Base-by-base conservation (phyloP, 1,140 invertebrate genomes). In the Drosophila truncata region DNA sequence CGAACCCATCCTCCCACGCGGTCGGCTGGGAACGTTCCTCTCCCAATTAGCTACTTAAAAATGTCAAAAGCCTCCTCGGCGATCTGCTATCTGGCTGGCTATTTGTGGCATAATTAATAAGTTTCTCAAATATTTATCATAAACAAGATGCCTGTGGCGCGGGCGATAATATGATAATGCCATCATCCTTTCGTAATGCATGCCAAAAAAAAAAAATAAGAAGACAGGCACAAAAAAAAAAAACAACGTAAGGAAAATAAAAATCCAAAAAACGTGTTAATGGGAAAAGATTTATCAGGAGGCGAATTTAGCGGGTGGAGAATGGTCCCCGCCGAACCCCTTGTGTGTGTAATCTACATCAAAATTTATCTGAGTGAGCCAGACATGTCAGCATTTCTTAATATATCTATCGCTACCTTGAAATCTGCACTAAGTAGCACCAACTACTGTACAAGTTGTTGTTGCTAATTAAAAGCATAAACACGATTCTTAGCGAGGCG, bases 391-490 rank as follows among this genome's bases (percentile, higher is more conserved):
- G 84, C 84, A 88, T 90, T 88, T 88, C 84, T 88, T 90, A 87
- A 88, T 88, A 90, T 87, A 90, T 88, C 85, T 88, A 88, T 88
- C 84, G 84, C 61, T 88, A 88, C 85, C 85, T 75, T 84, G 84
- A 88, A 88, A 88, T 88, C 84, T 90, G 84, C 78, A 84, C 65
- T 84, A 90, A 88, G 85, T 90, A 80, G 84, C 85, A 88, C 77
- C 84, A 88, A 82, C 82, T 87, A 82, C 83, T 87, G 84, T 87
- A 90, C 82, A 90, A 91, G 85, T 90, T 90, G 85, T 90, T 90
- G 85, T 90, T 90, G 85, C 85, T 90, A 90, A 90, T 90, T 90
- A 90, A 90, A 90, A 90, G 85, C 85, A 90, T 90, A 90, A 90
- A 90, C 85, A 90, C 85, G 85, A 90, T 91, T 90, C 85, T 90